These are phyloP conservation scores for Pimephales promelas DNA, from an alignment of 2,113 vertebrate species.

Conservation along the genomic window DNA sequence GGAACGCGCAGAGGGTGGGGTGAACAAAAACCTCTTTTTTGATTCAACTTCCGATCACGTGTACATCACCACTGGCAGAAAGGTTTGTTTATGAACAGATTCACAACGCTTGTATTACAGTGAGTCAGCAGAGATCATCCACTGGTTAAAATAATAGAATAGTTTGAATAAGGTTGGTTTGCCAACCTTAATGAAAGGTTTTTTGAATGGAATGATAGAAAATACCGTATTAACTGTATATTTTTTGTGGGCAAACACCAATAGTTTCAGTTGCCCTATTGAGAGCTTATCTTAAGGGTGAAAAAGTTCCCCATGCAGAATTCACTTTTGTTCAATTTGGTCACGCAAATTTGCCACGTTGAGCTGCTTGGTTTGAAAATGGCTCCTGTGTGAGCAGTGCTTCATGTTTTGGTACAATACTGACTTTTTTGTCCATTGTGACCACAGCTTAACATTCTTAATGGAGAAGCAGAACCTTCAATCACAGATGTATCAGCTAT, in stretches of 20 bases:
- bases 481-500: neutral
- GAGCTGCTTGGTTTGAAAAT: too few relatives aligned
- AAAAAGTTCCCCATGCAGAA: too few relatives aligned
- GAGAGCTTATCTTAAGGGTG: too few relatives aligned
- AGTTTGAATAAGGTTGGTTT: neutral
- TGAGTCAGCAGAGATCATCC: neutral
- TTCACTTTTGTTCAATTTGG: too few relatives aligned
- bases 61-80: slow-evolving; percentile 83
- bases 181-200: neutral
- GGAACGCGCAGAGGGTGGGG: slow-evolving; percentile 77
- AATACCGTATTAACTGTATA: neutral
- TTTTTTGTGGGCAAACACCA: neutral
- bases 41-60: slow-evolving; percentile 77
- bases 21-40: slow-evolving; percentile 88
- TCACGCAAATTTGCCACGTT: too few relatives aligned
- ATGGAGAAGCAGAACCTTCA: neutral
- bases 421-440: neutral
- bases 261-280: too few relatives aligned
- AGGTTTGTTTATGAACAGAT: slow-evolving; percentile 32
- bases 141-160: neutral
- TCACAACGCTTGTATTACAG: neutral
- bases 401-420: too few relatives aligned
- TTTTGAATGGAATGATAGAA: neutral
- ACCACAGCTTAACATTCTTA: neutral
- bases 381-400: too few relatives aligned